Evolutionary conservation across 1,140 invertebrate genomes (phyloP).

Genomic region (Harlomillsia oculata): DNA sequence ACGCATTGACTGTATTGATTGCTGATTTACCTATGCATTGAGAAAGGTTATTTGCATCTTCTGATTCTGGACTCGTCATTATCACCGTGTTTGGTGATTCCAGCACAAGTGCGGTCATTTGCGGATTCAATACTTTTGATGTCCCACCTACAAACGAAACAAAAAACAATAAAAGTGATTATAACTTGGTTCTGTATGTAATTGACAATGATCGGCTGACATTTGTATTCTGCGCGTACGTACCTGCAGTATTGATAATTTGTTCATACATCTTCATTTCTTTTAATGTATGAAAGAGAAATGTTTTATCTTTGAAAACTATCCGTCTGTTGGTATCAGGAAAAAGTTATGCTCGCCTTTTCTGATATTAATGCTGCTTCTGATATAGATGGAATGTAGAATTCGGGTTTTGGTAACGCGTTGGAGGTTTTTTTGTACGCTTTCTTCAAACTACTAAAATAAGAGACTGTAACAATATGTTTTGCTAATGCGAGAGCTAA

Average conservation of each 20-base stretch:
- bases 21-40: too few relatives aligned
- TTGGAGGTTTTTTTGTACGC: constrained; percentile 39
- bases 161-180: constrained; percentile 32
- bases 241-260: constrained; percentile 19
- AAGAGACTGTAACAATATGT: constrained; percentile 52
- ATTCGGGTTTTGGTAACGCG: constrained; percentile 44
- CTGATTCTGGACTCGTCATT: constrained; percentile 6
- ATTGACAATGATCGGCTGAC: background rate
- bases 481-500: constrained; percentile 53
- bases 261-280: constrained; percentile 44
- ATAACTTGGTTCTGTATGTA: constrained; percentile 41
- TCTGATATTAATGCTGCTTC: constrained; percentile 44
- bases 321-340: constrained; percentile 43
- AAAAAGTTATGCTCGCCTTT: constrained; percentile 46
- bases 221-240: background rate
- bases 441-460: constrained; percentile 48
- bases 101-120: constrained; percentile 43
- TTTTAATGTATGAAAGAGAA: constrained; percentile 51
- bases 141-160: constrained; percentile 35
- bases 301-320: constrained; percentile 50
- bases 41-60: too few relatives aligned
- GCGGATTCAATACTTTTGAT: constrained; percentile 41
- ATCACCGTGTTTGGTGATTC: constrained; percentile 35
- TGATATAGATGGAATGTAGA: constrained; percentile 46
- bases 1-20: too few relatives aligned